Evolutionary conservation across 2,113 vertebrate species (phyloP).

Genomic region (Hepsetus odoe): DNA sequence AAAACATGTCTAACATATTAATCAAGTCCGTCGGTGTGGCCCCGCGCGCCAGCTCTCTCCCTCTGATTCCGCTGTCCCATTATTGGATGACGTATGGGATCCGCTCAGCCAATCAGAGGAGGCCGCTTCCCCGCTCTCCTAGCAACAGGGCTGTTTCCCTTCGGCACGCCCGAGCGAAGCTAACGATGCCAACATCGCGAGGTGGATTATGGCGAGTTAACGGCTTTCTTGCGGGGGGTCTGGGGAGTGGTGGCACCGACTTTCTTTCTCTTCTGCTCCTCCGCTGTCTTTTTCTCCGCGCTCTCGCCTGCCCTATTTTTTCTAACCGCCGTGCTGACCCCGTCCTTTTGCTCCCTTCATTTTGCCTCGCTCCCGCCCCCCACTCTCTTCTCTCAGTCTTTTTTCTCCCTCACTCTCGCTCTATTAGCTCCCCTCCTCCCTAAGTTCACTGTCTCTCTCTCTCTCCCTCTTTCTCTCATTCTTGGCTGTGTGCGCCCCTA

Average conservation of each 20-base stretch:
- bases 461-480: slow-evolving; percentile 63
- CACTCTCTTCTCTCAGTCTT: neutral
- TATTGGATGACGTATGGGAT: slow-evolving; percentile 79
- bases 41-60: slow-evolving; percentile 56
- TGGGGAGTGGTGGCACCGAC: no score
- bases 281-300: slow-evolving; percentile 15
- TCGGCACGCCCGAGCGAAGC: slow-evolving; percentile 74
- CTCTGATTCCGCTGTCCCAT: slow-evolving; percentile 55
- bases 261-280: slow-evolving; percentile 47
- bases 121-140: slow-evolving; percentile 82
- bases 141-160: slow-evolving; percentile 88
- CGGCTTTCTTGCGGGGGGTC: slow-evolving; percentile 68
- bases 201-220: slow-evolving; percentile 81
- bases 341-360: neutral
- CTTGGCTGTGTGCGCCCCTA: slow-evolving; percentile 65
- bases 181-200: slow-evolving; percentile 88
- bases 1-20: slow-evolving; percentile 85
- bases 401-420: neutral
- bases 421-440: neutral
- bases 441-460: neutral
- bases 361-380: neutral
- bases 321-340: neutral
- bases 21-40: slow-evolving; percentile 77
- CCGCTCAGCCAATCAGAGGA: slow-evolving; percentile 77
- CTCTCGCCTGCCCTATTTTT: neutral